Conservation (phyloP, 2,113 vertebrate genomes). For the Bambusicola thoracicus region DNA sequence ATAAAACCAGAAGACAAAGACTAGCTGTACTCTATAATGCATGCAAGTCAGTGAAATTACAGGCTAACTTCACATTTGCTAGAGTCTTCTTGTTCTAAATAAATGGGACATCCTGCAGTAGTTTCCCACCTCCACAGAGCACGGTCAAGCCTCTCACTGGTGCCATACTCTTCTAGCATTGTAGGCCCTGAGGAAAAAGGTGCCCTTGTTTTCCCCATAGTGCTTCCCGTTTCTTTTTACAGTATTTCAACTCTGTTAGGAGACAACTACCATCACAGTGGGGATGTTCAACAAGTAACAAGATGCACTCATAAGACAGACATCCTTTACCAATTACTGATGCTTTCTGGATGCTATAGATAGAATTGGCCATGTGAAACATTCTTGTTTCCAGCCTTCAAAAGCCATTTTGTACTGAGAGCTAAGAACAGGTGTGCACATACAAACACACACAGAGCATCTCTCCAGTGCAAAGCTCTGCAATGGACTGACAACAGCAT, state of each 20-base stretch:
- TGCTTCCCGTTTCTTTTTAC: background rate
- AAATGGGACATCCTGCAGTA: rapidly evolving
- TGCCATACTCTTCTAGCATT: background rate
- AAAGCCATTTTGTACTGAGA: background rate
- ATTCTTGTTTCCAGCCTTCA: background rate
- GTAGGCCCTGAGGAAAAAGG: background rate
- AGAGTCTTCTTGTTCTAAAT: background rate
- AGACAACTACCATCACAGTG: background rate
- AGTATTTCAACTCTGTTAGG: background rate
- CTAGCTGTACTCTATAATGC: rapidly evolving
- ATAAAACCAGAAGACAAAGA: background rate
- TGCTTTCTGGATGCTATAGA: background rate
- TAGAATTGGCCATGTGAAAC: background rate
- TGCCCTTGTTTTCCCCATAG: background rate
- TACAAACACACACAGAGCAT: background rate
- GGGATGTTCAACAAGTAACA: background rate
- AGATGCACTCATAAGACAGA: background rate
- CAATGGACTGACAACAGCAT: background rate
- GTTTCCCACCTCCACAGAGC: background rate
- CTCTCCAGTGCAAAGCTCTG: background rate
- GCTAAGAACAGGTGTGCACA: background rate
- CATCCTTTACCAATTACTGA: background rate
- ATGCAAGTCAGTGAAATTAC: background rate
- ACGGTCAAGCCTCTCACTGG: background rate
- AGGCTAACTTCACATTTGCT: background rate